Evolutionary conservation across 2,113 vertebrate genomes (phyloP).

Genomic region (Corythornis cristatus): DNA sequence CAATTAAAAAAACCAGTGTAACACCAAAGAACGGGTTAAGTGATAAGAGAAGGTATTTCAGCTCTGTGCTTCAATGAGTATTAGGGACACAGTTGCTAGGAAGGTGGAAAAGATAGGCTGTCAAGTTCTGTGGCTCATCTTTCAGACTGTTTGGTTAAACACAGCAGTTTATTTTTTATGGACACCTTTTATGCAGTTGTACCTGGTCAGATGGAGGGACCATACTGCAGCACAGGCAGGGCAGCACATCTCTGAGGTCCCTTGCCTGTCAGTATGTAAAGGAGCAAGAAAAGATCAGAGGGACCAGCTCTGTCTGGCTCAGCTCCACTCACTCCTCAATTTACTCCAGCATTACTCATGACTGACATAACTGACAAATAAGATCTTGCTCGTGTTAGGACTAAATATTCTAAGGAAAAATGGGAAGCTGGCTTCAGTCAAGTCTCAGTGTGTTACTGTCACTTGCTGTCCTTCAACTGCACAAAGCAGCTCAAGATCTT

Average conservation of each 20-base stretch:
- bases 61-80: slow-evolving; percentile 37
- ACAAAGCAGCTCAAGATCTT: background rate
- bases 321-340: background rate
- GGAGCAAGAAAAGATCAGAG: background rate
- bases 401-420: background rate
- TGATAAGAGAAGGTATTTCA: slow-evolving; percentile 50
- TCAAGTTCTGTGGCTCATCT: slow-evolving; percentile 38
- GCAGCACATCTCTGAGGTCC: background rate
- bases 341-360: background rate
- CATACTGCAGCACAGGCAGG: background rate
- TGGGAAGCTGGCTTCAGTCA: background rate
- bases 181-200: background rate
- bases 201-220: background rate
- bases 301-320: background rate
- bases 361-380: background rate
- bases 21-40: slow-evolving; percentile 50
- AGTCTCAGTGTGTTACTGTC: background rate
- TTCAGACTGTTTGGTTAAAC: slow-evolving; percentile 7
- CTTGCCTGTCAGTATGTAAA: background rate
- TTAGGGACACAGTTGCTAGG: slow-evolving; percentile 31
- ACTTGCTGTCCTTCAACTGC: background rate
- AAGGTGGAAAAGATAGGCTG: slow-evolving; percentile 26
- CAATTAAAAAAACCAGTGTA: background rate
- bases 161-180: background rate
- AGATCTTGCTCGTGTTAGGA: background rate